Evolutionary conservation across 2,888 invertebrate genomes (phyloP), one percentile per base, ranked within the genome.

Genomic region (Lasius platythorax): DNA sequence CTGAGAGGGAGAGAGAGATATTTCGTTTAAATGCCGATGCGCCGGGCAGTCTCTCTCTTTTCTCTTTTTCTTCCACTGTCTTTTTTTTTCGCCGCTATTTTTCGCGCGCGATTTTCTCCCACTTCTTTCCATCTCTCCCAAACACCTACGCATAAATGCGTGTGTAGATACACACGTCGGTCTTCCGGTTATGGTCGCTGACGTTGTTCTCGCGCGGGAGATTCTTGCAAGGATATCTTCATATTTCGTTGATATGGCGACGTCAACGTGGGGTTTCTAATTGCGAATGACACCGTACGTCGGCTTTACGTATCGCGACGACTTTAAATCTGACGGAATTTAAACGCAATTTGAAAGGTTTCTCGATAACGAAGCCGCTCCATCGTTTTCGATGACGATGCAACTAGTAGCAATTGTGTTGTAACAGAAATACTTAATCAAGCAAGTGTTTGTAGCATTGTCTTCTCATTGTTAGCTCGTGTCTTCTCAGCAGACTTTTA

Each of bases 241-340:
- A 74, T 82, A 82, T 89, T 85, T 85, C 78, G 85, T 74, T 33
- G 84, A 87, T 66, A 85, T 82, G 87, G 83, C 82, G 83, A 67
- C 23, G 11, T 0, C 18, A 28, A 30, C 30, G 5, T 28, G 18
- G 33, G 0, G 2, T 11, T 11, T 40, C 11, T 23, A 67, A 56
- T 4, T 18, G 1, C 15, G 28, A 68, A 70, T 30, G 50, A 18
- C 46, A 23, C 3, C n/a, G 40, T 11, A 30, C n/a, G 9, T 43
- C 6, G n/a, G 1, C 18, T 63, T 33, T 4, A n/a, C 63, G 2
- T 30, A 30, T 43, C n/a, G n/a, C n/a, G 23, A 15, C 40, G 15
- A 30, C 3, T 33, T 46, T n/a, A 43, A 3, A 64, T 23, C 15
- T 23, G 15, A 66, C 28, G 6, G 53, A n/a, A n/a, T 56, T 67